Evolutionary conservation across 2,113 vertebrate species (phyloP), one percentile per base, ranked within the genome.

Genomic region (Aegotheles bennettii): DNA sequence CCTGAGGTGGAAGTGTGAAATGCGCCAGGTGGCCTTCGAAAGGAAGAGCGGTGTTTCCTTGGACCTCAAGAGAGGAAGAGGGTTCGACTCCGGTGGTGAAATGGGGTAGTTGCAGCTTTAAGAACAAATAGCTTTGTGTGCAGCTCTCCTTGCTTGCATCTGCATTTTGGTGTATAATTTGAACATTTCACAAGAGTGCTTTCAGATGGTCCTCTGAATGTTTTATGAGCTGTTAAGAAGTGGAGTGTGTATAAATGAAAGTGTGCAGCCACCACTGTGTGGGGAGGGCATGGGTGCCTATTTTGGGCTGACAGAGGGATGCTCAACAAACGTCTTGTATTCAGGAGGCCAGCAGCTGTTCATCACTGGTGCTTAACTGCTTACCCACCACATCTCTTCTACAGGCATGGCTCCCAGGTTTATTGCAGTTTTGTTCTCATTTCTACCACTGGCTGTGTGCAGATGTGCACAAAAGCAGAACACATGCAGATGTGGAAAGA

Each of bases 191-290:
- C 81, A 74, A 45, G 83, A 93, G 89, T 86, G 86, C 50, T 85
- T 97, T 96, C 92, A 93, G 45, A 79, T 87, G 85, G 74, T 40
- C 67, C 74, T 75, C 45, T 93, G 92, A 89, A 82, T 95, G 65
- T 95, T 91, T 96, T 43, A 89, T 65, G 77, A 94, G 83, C 69
- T 0, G 8, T 86, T 45, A 69, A 74, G 89, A 94, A 68, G 80
- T 60, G 54, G 75, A 48, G 23, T 74, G 59, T 1, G 0, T 68
- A 21, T 70, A 86, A 81, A 87, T 57, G 77, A 67, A 73, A 91
- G 38, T 6, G 1, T 24, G 84, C 78, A 68, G 84, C 81, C 78
- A 10, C 69, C 25, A 3, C 68, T 60, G 50, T 0, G 0, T 31
- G n/a, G 35, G 50, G 65, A 90, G 87, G 77, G 76, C 95, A 69